These are phyloP conservation scores for Myotis myotis DNA, from an alignment of 2,797 vertebrate genomes.

Conservation along the genomic window DNA sequence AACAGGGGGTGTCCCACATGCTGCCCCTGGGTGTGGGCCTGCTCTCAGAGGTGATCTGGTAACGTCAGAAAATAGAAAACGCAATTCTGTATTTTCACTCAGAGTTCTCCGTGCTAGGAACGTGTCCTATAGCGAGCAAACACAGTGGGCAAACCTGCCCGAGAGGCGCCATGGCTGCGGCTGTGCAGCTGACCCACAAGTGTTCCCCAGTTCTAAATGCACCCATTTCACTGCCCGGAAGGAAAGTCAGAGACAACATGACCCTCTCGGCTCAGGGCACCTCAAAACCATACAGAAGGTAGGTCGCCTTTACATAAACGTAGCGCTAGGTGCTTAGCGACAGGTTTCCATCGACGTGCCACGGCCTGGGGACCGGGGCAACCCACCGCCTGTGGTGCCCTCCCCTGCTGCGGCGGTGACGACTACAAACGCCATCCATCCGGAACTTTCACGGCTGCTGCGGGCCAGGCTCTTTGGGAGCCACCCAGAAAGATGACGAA, in stretches of 20 bases:
- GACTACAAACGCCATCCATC: neutral
- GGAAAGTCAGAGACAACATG: neutral
- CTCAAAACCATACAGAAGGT: neutral
- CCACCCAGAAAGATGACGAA: neutral
- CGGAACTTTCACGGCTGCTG: neutral
- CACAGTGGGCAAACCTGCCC: neutral
- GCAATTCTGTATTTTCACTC: neutral
- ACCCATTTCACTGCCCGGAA: neutral
- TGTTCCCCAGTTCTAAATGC: neutral
- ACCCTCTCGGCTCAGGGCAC: neutral
- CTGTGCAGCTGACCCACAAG: neutral
- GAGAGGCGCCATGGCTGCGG: neutral
- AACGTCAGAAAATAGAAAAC: neutral
- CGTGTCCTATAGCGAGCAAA: neutral
- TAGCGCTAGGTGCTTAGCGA: neutral
- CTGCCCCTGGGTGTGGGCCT: rapidly evolving
- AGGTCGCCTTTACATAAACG: neutral
- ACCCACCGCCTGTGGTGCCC: neutral
- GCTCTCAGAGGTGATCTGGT: neutral
- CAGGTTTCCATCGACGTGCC: neutral
- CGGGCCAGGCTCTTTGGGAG: neutral
- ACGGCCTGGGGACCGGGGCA: neutral
- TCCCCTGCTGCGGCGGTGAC: neutral
- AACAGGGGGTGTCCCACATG: rapidly evolving
- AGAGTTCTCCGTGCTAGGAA: neutral